These are phyloP conservation scores for Hormaphis cornu DNA, from an alignment of 1,140 invertebrate species.

Conservation along the genomic window DNA sequence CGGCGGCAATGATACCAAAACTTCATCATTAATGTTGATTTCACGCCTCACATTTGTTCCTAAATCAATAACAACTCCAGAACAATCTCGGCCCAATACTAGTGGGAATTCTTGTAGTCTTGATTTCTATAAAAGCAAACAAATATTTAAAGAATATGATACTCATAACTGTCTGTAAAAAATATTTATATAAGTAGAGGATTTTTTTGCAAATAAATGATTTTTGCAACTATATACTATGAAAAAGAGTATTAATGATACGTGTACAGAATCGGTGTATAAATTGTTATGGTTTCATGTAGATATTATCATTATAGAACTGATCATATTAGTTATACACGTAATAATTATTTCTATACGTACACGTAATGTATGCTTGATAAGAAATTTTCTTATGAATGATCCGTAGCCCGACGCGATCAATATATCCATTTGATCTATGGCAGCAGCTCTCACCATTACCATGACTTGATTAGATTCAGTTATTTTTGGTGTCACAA, in stretches of 20 bases:
- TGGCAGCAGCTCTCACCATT: conserved; percentile 54
- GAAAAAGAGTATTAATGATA: too few relatives aligned
- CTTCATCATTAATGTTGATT: conserved; percentile 55
- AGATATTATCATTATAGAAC: too few relatives aligned
- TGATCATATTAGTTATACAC: too few relatives aligned
- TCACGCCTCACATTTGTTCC: conserved; percentile 48
- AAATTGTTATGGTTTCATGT: too few relatives aligned
- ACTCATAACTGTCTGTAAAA: too few relatives aligned
- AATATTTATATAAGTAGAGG: too few relatives aligned
- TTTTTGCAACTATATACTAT: too few relatives aligned
- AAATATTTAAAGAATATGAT: neutral
- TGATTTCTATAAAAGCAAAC: conserved; percentile 12
- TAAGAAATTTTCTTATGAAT: conserved; percentile 48
- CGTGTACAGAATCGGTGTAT: too few relatives aligned
- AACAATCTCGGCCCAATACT: conserved; percentile 57
- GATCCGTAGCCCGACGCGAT: conserved; percentile 55
- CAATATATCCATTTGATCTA: conserved; percentile 55
- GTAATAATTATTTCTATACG: neutral
- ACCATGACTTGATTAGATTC: conserved; percentile 54
- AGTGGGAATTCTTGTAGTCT: conserved; percentile 48
- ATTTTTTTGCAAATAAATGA: too few relatives aligned
- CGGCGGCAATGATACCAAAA: conserved; percentile 50
- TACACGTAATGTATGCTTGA: conserved; percentile 33
- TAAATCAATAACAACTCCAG: conserved; percentile 56
- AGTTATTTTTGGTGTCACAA: conserved; percentile 48